A percentile compares a stretch with the other conserved stretches of the same genome.
phyloP scores from a whole-genome alignment of 2,888 invertebrate species.

The Enchytraeus crypticus region DNA sequence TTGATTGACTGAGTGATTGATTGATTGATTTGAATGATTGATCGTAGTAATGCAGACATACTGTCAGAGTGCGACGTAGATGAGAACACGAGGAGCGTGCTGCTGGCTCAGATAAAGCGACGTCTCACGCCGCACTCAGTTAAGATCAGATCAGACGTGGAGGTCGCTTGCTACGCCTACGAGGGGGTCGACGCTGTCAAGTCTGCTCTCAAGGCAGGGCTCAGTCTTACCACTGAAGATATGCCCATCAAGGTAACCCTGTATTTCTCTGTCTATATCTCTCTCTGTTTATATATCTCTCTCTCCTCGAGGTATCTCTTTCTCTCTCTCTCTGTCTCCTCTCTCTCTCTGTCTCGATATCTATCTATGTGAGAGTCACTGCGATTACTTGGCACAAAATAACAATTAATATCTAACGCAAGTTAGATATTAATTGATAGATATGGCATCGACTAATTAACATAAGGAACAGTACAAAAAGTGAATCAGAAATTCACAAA shows the following conservation, averaged over 20 bases:
- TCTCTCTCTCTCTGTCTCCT: neutral
- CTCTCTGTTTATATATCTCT: neutral
- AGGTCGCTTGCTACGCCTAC: slow-evolving; percentile 89
- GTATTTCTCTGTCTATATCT: slow-evolving; percentile 59
- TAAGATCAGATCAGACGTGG: slow-evolving; percentile 79
- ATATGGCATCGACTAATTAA: no score
- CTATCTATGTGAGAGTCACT: no score
- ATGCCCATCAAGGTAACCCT: slow-evolving; percentile 71
- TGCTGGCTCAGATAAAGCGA: slow-evolving; percentile 85
- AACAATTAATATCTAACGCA: no score
- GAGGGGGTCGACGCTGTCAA: slow-evolving; percentile 99
- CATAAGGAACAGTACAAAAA: no score
- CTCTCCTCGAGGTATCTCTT: neutral
- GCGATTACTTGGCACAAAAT: no score
- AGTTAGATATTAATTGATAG: no score
- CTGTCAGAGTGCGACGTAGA: slow-evolving; percentile 91
- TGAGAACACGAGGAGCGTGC: slow-evolving; percentile 78
- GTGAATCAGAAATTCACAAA: no score
- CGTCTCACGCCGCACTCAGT: slow-evolving; percentile 95
- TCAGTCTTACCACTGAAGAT: slow-evolving; percentile 80
- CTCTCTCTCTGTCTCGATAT: neutral
- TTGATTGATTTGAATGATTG: no score
- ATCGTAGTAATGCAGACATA: slow-evolving; percentile 80
- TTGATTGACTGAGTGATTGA: no score
- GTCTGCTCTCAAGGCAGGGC: slow-evolving; percentile 73